Base-by-base conservation (phyloP, 2,888 invertebrate species). In the Matsumyia berberina region DNA sequence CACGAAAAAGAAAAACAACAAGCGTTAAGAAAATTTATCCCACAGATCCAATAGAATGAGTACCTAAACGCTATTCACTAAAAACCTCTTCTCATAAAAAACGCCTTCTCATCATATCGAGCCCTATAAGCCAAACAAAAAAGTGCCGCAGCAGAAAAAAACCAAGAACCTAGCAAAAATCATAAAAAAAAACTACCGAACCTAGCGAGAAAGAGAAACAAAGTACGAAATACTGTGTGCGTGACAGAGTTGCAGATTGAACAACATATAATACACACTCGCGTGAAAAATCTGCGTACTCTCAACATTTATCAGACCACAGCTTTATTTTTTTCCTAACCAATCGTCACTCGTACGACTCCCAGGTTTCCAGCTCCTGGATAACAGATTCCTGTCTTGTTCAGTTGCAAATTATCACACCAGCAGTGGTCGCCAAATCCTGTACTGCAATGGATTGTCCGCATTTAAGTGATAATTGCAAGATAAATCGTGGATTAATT, bases 391-490 rank as follows among this genome's bases (percentile, higher is more conserved):
- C 12, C 19, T 39, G 31, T 35, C 46, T 6, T 67, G 17, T 37
- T 37, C 19, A 39, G 39, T 35, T 49, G 19, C 24, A 35, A 5
- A 29, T 29, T 37, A 42, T 35, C 42, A 6, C 49, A 39, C 11
- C 15, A 58, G 17, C 17, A 58, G 58, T 11, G 29, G 37, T 39
- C 17, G 9, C 15, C 4, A 17, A 35, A 51, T 37, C 7, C 37
- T 57, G 53, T 46, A 33, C 33, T 37, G 93, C 90, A 91, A 95
- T 95, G 95, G 94, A 95, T 93, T 95, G 95, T 92, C 93, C 94
- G 90, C 95, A 95, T 93, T 93, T 95, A 89, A 93, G 93, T 92
- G 94, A 94, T 92, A 94, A 94, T 93, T 94, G 94, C 90, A 94
- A 93, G 91, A 92, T 93, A 91, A 92, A 92, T 88, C 91, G 90